Base-by-base conservation (phyloP, 2,797 vertebrate species). In the Macrochelys suwanniensis region DNA sequence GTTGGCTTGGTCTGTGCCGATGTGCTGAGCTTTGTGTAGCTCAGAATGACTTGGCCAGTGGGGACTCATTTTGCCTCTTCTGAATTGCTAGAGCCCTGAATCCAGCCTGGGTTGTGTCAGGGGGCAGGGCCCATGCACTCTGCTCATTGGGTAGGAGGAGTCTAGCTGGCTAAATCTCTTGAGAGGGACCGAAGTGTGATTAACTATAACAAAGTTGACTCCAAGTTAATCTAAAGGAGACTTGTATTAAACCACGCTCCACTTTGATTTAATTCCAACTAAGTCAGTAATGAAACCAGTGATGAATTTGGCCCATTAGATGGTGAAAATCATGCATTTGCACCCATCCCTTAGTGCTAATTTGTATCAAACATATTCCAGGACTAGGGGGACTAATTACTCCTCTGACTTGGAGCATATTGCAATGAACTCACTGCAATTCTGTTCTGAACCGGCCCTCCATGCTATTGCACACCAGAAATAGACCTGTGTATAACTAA, bases 341-440 rank as follows among this genome's bases (percentile, higher is more conserved):
- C 95, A 49, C 90, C 94, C 86, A 56, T 1, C 84, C 92, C 84
- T 82, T 92, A 65, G 17, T 88, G 77, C 59, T 79, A 82, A 92
- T 94, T 96, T 97, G 92, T 85, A 59, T 96, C 93, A 83, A 82
- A 54, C 56, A 8, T 89, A 96, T 97, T 13, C 93, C 92, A 17
- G 87, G 87, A 82, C 47, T 94, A 95, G 96, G 61, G 94, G 92
- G 77, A 8, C n/a, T 95, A 97, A 97, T 96, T 96, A 93, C 71
- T 83, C 96, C 94, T 96, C 85, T 82, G 81, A 16, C 80, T 68
- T 21, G 88, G 83, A 53, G 65, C 50, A 6, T 97, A 95, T 96
- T 95, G 90, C 92, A 93, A 94, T 0, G 25, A 94, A 74, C 3
- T 89, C 86, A 65, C 61, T 3, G 81, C 87, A 87, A 26, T 0